Conservation (phyloP, 2,113 vertebrate genomes). For the Eclectus roratus region DNA sequence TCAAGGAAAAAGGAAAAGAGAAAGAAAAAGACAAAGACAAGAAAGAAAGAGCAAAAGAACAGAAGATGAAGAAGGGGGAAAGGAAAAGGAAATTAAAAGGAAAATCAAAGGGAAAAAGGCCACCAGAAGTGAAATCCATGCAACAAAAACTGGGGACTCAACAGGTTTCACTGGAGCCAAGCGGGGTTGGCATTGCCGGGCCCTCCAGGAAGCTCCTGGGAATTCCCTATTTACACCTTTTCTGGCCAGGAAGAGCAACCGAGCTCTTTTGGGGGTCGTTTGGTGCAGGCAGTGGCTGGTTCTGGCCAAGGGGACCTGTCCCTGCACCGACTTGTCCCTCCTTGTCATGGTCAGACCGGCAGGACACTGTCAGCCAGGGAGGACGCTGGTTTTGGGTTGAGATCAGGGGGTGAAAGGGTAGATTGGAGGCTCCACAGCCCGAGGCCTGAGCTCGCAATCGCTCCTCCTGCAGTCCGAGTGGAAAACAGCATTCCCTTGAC, state of each 20-base stretch:
- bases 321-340: background rate
- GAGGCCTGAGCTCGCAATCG: background rate
- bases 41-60: background rate
- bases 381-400: background rate
- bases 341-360: background rate
- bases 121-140: too few relatives aligned
- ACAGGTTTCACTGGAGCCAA: background rate
- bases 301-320: background rate
- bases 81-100: background rate
- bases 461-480: background rate
- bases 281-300: background rate
- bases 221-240: background rate
- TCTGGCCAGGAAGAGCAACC: background rate
- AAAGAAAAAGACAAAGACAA: background rate
- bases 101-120: background rate
- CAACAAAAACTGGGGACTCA: background rate
- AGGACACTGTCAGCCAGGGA: background rate
- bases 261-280: background rate
- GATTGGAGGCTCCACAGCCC: background rate
- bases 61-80: background rate
- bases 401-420: background rate
- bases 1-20: too few relatives aligned
- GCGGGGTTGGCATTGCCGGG: background rate
- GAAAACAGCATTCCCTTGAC: background rate
- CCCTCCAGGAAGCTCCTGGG: background rate